Conservation (phyloP, 2,888 invertebrate species). For the Melinopterus prodromus region DNA sequence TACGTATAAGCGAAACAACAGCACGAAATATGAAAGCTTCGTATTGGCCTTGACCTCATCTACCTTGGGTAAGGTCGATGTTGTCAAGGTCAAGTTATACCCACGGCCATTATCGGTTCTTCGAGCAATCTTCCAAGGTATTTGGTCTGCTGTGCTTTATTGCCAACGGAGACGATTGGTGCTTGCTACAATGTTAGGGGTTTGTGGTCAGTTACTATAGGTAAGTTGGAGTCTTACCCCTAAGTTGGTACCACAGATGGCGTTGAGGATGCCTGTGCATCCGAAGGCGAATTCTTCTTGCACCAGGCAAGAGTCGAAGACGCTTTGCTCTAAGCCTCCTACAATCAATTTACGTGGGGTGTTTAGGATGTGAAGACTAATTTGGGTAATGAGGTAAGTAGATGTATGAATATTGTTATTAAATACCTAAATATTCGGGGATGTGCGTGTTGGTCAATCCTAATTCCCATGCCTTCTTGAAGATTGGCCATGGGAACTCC, state of each 20-base stretch:
- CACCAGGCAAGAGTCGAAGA: constrained; percentile 79
- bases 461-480: constrained; percentile 89
- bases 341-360: neutral
- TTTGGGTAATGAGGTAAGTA: neutral
- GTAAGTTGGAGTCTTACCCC: constrained; percentile 63
- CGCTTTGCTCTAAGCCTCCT: constrained; percentile 79
- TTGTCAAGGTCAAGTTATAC: constrained; percentile 53
- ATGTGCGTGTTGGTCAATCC: constrained; percentile 88
- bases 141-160: constrained; percentile 90
- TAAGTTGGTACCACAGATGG: constrained; percentile 84
- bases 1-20: neutral
- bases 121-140: constrained; percentile 90
- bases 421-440: constrained; percentile 75
- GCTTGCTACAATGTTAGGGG: constrained; percentile 71
- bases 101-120: constrained; percentile 89
- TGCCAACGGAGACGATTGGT: constrained; percentile 84
- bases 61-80: constrained; percentile 23
- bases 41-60: constrained; percentile 28
- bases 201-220: neutral
- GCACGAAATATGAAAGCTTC: neutral
- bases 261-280: constrained; percentile 89
- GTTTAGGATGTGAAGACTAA: neutral
- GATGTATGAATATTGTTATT: neutral
- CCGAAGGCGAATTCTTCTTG: constrained; percentile 90
- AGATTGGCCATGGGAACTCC: constrained; percentile 92